A percentile compares a stretch with the other conserved stretches of the same genome.
These are phyloP conservation scores for Virgularia gustaviana DNA, from an alignment of 92 coral and sea anemone genomes.

Conservation along the genomic window DNA sequence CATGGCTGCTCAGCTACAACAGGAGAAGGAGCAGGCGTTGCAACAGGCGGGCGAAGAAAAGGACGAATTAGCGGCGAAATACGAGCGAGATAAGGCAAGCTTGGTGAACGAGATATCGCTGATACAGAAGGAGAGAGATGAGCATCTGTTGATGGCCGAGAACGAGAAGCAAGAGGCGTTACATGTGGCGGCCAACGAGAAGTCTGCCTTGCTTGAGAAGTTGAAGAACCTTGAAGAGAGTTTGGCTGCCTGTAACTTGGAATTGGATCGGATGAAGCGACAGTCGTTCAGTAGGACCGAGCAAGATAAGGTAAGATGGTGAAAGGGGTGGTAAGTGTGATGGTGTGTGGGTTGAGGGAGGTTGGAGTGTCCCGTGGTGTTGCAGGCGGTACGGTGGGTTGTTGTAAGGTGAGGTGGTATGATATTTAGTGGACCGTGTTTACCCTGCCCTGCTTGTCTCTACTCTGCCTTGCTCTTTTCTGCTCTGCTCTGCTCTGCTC, in stretches of 20 bases:
- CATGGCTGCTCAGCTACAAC: constrained; percentile 72
- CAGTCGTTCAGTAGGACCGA: constrained; percentile 90
- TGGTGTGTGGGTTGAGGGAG: no score
- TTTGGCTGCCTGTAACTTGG: constrained; percentile 65
- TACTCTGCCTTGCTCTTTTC: no score
- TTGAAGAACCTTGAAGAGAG: constrained; percentile 68
- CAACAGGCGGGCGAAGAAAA: constrained; percentile 59
- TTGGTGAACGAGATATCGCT: constrained; percentile 79
- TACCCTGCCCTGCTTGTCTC: no score
- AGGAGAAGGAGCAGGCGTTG: constrained; percentile 81
- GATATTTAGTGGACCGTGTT: no score
- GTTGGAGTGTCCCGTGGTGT: constrained; percentile 4
- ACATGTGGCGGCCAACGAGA: constrained; percentile 92
- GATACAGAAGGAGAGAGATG: constrained; percentile 96
- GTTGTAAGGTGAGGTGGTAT: no score
- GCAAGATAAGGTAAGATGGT: constrained; percentile 89
- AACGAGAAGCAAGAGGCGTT: constrained; percentile 93
- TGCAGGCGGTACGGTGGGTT: no score
- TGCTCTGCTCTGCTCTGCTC: no score
- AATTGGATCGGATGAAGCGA: constrained; percentile 87
- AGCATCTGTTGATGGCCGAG: constrained; percentile 95
- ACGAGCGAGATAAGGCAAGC: constrained; percentile 12
- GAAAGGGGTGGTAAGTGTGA: constrained; percentile 13
- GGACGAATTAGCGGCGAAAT: constrained; percentile 42
- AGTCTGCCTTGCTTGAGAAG: constrained; percentile 71